Percentiles rank a stretch among this genome's conserved stretches.
These are phyloP conservation scores for Oncopeltus fasciatus DNA, from an alignment of 1,140 invertebrate species.

Conservation along the genomic window DNA sequence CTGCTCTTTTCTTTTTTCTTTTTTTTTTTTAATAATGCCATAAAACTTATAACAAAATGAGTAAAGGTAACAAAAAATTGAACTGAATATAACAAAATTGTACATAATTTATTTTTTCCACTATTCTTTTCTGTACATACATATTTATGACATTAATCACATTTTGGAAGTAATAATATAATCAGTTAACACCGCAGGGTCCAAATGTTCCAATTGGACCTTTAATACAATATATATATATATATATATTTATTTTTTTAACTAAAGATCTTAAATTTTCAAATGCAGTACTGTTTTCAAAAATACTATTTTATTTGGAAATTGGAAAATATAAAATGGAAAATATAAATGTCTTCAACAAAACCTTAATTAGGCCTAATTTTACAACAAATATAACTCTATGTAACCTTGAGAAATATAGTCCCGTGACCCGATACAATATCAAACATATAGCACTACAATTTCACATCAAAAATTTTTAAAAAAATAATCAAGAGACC, in stretches of 20 bases:
- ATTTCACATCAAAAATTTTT: neutral
- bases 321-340: neutral
- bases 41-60: too few species aligned
- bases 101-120: constrained; percentile 3
- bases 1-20: too few species aligned
- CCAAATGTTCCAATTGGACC: neutral
- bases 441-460: neutral
- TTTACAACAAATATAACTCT: neutral
- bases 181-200: neutral
- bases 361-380: neutral
- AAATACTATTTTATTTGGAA: neutral
- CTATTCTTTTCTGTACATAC: neutral
- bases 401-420: neutral
- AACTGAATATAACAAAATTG: neutral
- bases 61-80: too few species aligned
- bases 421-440: neutral
- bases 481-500: neutral
- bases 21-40: too few species aligned
- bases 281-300: neutral
- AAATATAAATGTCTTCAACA: neutral
- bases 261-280: too few species aligned
- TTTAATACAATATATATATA: too few species aligned
- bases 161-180: neutral
- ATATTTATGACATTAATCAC: neutral
- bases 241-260: neutral